phyloP scores from a whole-genome alignment of 2,888 invertebrate genomes.

The Diarsia mendica region DNA sequence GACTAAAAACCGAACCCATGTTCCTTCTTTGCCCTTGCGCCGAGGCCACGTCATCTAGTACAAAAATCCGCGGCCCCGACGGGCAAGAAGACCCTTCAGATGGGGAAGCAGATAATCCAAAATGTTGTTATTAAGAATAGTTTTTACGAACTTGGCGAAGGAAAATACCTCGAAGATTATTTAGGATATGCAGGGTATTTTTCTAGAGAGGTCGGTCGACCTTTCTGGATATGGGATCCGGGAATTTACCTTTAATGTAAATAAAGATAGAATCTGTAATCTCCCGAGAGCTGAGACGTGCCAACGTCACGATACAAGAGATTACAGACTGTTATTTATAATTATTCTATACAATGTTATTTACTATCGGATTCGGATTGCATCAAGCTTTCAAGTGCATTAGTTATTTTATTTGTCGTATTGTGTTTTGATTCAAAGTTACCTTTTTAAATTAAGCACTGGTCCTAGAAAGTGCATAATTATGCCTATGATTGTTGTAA shows the following conservation, averaged over 20 bases:
- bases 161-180: background rate
- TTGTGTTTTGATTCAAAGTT: background rate
- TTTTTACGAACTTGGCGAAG: background rate
- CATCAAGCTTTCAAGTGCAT: background rate
- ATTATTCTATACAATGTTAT: background rate
- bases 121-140: background rate
- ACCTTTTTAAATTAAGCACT: background rate
- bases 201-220: background rate
- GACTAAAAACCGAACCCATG: too few species aligned
- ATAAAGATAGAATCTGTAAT: slow-evolving; percentile 3
- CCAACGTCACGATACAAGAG: background rate
- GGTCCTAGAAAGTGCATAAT: background rate
- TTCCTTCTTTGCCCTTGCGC: too few species aligned
- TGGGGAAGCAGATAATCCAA: too few species aligned
- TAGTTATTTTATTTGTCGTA: background rate
- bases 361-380: background rate
- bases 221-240: too few species aligned
- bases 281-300: background rate
- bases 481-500: background rate
- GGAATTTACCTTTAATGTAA: background rate
- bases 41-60: too few species aligned
- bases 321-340: slow-evolving; percentile 5
- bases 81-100: too few species aligned
- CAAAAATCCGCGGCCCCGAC: too few species aligned
- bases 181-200: background rate